Conservation (phyloP, 2,113 vertebrate species). For the Fulmarus glacialis region DNA sequence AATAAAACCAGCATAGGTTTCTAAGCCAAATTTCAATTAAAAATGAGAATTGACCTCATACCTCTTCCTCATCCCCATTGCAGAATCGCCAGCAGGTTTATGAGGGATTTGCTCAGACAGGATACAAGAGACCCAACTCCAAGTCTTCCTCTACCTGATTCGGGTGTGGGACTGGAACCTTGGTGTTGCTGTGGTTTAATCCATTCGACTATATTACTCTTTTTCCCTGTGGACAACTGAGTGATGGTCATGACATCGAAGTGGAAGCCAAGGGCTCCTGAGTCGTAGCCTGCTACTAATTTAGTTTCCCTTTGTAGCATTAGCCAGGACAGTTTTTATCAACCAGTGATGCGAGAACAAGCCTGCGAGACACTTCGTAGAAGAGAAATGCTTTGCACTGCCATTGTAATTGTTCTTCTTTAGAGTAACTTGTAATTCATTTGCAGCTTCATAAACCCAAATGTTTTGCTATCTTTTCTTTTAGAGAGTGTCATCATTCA, state of each 20-base stretch:
- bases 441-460: neutral
- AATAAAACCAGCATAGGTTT: neutral
- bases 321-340: neutral
- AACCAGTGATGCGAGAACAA: neutral
- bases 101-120: neutral
- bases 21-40: neutral
- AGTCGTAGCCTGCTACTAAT: neutral
- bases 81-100: neutral
- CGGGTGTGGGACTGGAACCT: neutral
- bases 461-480: constrained; percentile 70
- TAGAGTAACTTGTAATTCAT: neutral
- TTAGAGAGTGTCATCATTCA: constrained; percentile 88
- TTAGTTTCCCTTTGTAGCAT: neutral
- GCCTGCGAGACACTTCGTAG: neutral
- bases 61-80: neutral
- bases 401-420: neutral
- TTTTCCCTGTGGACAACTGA: neutral
- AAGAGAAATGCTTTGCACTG: neutral
- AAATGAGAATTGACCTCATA: neutral
- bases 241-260: neutral
- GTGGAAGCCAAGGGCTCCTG: neutral
- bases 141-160: neutral
- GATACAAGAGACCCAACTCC: neutral
- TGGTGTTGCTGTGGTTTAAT: neutral
- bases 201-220: neutral